Conservation (phyloP, 2,888 invertebrate genomes). For the Amiota communis region DNA sequence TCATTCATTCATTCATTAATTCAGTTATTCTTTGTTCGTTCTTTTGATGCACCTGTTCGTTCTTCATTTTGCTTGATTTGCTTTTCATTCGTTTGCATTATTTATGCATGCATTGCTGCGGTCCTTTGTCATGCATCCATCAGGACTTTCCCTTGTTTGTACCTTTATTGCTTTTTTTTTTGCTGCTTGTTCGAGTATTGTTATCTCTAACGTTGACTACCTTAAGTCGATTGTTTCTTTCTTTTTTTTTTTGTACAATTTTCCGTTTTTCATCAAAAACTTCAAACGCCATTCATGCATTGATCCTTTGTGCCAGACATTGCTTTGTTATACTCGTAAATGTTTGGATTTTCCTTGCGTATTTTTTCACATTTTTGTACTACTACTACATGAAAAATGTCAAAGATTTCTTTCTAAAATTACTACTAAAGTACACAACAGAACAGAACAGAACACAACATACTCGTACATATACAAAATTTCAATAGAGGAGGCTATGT, state of each 20-base stretch:
- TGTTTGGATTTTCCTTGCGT: no score
- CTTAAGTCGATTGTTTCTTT: background rate
- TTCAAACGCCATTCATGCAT: constrained; percentile 15
- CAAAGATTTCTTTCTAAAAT: no score
- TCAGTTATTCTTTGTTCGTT: background rate
- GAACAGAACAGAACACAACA: no score
- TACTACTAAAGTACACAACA: no score
- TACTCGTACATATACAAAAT: no score
- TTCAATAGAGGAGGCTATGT: no score
- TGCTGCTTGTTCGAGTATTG: no score
- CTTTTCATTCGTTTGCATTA: constrained; percentile 46
- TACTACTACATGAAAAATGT: no score
- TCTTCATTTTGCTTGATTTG: background rate
- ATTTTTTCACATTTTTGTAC: no score
- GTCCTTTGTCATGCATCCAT: constrained; percentile 31
- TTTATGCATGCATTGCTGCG: constrained; percentile 60
- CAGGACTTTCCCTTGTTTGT: constrained; percentile 31
- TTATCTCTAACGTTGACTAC: background rate
- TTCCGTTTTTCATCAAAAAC: background rate
- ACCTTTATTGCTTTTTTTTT: constrained; percentile 34
- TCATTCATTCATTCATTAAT: background rate
- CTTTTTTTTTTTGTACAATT: background rate
- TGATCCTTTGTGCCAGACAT: constrained; percentile 8
- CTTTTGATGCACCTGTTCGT: background rate
- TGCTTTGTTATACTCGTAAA: no score